phyloP scores from a whole-genome alignment of 1,140 invertebrate species.

The Armadillidium nasatum region DNA sequence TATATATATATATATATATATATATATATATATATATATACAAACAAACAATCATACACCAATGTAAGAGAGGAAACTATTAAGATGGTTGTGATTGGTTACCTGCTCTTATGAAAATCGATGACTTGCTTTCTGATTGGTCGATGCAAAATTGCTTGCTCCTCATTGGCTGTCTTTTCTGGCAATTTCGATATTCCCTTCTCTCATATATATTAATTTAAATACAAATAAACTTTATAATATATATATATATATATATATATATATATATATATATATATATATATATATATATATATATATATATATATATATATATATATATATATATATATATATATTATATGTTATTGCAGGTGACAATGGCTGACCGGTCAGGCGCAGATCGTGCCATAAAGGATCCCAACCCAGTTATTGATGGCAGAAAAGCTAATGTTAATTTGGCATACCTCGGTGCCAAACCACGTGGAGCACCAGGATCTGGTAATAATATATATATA shows the following conservation, averaged over 20 bases:
- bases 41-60: not conserved
- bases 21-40: conserved; percentile 6
- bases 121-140: not conserved
- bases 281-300: not conserved
- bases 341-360: conserved; percentile 68
- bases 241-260: not conserved
- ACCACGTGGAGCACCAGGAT: conserved; percentile 61
- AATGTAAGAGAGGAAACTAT: not conserved
- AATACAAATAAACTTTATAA: not conserved
- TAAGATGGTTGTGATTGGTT: not conserved
- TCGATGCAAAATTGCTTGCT: not conserved
- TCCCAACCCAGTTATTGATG: conserved; percentile 97
- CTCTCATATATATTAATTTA: too few species aligned
- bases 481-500: not conserved
- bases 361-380: conserved; percentile 88
- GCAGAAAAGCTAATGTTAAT: conserved; percentile 97
- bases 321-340: too few species aligned
- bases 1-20: conserved; percentile 6
- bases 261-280: conserved; percentile 1
- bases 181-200: too few species aligned
- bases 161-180: not conserved
- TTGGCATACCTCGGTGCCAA: conserved; percentile 95
- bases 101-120: not conserved
- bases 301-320: too few species aligned
- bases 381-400: conserved; percentile 95